Conservation (phyloP, 2,797 vertebrate genomes). For the Arnoldichthys spilopterus region DNA sequence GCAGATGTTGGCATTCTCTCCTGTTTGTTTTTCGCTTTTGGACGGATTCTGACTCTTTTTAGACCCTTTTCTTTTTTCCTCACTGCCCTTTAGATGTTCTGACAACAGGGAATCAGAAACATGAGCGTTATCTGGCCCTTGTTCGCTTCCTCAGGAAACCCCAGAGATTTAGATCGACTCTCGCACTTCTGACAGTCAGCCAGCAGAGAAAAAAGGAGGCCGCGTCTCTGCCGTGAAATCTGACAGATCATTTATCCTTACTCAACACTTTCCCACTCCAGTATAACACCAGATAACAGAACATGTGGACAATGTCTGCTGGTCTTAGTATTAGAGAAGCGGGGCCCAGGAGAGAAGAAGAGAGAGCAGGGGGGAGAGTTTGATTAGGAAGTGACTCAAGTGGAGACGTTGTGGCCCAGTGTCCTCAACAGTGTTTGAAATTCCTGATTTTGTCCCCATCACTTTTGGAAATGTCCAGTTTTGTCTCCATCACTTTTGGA, state of each 20-base stretch:
- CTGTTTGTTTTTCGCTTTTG: background rate
- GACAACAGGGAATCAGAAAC: conserved; percentile 29
- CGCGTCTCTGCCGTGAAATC: conserved; percentile 39
- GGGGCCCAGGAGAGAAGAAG: background rate
- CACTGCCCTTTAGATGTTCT: conserved; percentile 14
- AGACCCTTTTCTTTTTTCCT: background rate
- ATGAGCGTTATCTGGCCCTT: conserved; percentile 32
- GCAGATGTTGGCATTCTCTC: background rate
- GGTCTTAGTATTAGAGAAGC: background rate
- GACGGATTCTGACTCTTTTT: background rate
- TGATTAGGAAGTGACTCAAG: background rate
- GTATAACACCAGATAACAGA: background rate
- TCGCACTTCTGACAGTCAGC: background rate
- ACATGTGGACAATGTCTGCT: background rate
- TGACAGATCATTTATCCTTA: conserved; percentile 49
- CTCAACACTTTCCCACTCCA: conserved; percentile 49
- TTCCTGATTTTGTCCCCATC: too few relatives aligned
- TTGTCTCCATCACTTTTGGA: background rate
- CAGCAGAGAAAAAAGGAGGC: conserved; percentile 13
- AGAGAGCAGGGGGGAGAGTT: background rate
- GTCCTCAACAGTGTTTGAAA: too few relatives aligned
- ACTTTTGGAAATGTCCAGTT: background rate
- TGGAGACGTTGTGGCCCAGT: background rate
- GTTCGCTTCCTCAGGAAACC: conserved; percentile 28
- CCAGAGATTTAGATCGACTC: conserved; percentile 35